Percentiles rank a stretch among this genome's conserved stretches.
Evolutionary conservation across 2,888 invertebrate genomes (phyloP).

Genomic region (Nipponacmea schrenckii): DNA sequence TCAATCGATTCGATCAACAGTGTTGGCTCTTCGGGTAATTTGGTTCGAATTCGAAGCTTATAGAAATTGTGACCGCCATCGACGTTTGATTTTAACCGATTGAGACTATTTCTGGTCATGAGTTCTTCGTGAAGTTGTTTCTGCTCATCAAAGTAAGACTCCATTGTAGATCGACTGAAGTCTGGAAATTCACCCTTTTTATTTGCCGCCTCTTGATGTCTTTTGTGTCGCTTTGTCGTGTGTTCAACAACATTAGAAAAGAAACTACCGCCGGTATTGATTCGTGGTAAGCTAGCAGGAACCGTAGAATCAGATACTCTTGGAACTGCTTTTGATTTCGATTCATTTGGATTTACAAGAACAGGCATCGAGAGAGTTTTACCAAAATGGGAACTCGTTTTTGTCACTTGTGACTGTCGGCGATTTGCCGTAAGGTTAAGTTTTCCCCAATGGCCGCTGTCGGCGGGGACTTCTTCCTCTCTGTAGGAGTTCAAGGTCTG

Average conservation of each 20-base stretch:
- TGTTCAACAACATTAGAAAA: not conserved
- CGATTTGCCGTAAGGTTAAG: not conserved
- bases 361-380: not conserved
- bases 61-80: conserved; percentile 30
- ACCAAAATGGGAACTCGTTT: not conserved
- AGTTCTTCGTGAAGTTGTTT: conserved; percentile 41
- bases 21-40: not conserved
- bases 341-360: not conserved
- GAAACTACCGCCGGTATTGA: not conserved
- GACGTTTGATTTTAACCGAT: conserved; percentile 28
- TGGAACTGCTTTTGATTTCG: conserved; percentile 1
- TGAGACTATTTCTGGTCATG: conserved; percentile 39
- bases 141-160: conserved; percentile 36
- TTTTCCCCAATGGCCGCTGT: not conserved
- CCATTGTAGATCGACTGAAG: conserved; percentile 37
- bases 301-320: not conserved
- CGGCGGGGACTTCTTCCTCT: not conserved
- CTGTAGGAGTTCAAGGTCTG: not conserved
- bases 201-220: not conserved
- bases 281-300: not conserved
- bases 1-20: not conserved
- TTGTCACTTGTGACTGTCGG: not conserved
- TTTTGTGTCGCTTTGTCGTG: not conserved
- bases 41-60: conserved; percentile 27
- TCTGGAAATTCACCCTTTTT: conserved; percentile 14